Conservation (phyloP, 2,797 vertebrate species). For the Gambusia yucatana region DNA sequence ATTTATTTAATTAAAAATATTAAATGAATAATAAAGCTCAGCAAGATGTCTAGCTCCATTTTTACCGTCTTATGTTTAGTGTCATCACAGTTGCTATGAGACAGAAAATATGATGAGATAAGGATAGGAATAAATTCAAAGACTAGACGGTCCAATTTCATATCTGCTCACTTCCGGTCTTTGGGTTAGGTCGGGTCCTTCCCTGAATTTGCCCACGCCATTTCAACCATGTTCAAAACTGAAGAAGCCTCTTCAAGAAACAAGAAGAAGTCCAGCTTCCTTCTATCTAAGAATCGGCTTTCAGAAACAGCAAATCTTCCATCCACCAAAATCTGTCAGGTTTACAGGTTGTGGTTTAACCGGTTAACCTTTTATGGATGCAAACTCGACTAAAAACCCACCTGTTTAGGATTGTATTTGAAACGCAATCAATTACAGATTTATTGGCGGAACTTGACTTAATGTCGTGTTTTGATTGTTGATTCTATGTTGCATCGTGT, state of each 20-base stretch:
- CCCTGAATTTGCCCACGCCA: not conserved
- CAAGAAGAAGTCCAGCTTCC: not conserved
- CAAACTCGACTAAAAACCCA: too few relatives aligned
- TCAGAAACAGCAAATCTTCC: not conserved
- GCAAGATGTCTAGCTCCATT: not conserved
- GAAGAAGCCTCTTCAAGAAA: not conserved
- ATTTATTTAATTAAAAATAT: not conserved
- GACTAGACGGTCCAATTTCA: not conserved
- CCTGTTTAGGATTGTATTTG: too few relatives aligned
- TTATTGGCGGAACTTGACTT: too few relatives aligned
- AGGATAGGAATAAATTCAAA: not conserved
- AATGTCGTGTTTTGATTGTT: too few relatives aligned
- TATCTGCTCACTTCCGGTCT: not conserved
- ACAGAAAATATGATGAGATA: not conserved
- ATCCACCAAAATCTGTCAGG: not conserved
- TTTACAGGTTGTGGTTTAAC: too few relatives aligned
- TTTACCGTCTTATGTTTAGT: not conserved
- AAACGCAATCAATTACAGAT: too few relatives aligned
- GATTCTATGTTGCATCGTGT: too few relatives aligned
- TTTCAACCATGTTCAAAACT: not conserved
- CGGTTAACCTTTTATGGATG: too few relatives aligned
- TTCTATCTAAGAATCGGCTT: not conserved
- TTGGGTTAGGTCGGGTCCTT: too few relatives aligned
- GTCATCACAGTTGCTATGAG: not conserved
- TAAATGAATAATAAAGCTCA: not conserved